phyloP scores from a whole-genome alignment of 1,140 invertebrate species.

The Heliconius congener region DNA sequence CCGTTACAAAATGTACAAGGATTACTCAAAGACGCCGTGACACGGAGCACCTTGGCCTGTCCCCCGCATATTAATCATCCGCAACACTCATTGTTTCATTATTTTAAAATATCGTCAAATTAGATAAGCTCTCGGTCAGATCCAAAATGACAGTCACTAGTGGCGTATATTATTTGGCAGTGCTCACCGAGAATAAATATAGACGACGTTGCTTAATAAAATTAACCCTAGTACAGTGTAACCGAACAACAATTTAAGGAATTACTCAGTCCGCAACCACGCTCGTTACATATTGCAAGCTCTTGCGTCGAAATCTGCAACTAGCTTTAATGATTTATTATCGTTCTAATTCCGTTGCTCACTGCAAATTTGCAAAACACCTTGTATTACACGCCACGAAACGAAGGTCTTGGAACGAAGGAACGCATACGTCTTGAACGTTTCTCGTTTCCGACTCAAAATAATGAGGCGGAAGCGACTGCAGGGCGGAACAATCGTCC shows the following conservation, averaged over 20 bases:
- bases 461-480: constrained; percentile 74
- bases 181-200: not conserved
- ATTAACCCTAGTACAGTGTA: constrained; percentile 2
- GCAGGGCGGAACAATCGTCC: constrained; percentile 69
- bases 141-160: constrained; percentile 29
- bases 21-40: constrained; percentile 60
- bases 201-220: constrained; percentile 8
- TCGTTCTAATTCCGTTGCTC: constrained; percentile 55
- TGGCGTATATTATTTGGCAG: constrained; percentile 41
- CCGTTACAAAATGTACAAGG: constrained; percentile 64
- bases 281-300: constrained; percentile 71
- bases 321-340: constrained; percentile 66
- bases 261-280: constrained; percentile 63
- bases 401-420: constrained; percentile 19
- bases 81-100: constrained; percentile 52
- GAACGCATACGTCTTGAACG: constrained; percentile 46
- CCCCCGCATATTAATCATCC: constrained; percentile 61
- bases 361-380: constrained; percentile 32
- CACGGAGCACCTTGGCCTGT: constrained; percentile 50
- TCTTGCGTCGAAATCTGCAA: constrained; percentile 62
- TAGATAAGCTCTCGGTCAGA: constrained; percentile 24
- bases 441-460: constrained; percentile 68
- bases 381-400: constrained; percentile 11
- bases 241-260: constrained; percentile 64
- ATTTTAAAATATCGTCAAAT: constrained; percentile 51